These are phyloP conservation scores for Actinemys pallida DNA, from an alignment of 2,113 vertebrate species.

Conservation along the genomic window DNA sequence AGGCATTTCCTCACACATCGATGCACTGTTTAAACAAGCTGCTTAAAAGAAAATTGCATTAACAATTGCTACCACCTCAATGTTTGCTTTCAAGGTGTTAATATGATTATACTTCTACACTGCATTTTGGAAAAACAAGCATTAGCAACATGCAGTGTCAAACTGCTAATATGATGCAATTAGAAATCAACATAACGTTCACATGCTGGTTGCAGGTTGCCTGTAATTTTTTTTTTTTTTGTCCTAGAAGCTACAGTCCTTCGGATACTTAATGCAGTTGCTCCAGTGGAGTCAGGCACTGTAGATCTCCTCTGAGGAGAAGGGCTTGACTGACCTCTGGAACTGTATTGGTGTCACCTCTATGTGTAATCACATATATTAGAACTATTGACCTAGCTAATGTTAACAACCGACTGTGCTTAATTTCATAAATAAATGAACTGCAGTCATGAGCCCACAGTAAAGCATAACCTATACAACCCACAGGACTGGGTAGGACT, in stretches of 20 bases:
- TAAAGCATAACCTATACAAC: neutral
- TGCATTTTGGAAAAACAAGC: conserved; percentile 25
- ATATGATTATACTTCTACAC: conserved; percentile 47
- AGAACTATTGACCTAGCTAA: neutral
- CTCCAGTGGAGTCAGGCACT: neutral
- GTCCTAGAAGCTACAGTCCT: neutral
- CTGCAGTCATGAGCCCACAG: conserved; percentile 39
- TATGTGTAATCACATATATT: neutral
- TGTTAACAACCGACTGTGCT: conserved; percentile 6
- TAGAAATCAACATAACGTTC: conserved; percentile 48
- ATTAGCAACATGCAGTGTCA: conserved; percentile 26
- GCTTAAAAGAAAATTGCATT: conserved; percentile 50
- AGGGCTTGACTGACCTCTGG: neutral
- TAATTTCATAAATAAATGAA: conserved; percentile 39
- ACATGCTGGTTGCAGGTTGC: neutral
- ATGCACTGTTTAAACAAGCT: conserved; percentile 55
- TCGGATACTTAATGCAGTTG: neutral
- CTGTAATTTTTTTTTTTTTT: neutral
- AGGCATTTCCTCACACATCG: conserved; percentile 32
- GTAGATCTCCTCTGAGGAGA: neutral
- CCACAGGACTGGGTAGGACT: neutral
- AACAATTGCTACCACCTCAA: conserved; percentile 48
- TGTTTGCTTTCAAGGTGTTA: conserved; percentile 63
- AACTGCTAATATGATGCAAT: conserved; percentile 39
- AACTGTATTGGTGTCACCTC: neutral